phyloP scores from a whole-genome alignment of 2,113 vertebrate species.

The Notarius lentiginosus region DNA sequence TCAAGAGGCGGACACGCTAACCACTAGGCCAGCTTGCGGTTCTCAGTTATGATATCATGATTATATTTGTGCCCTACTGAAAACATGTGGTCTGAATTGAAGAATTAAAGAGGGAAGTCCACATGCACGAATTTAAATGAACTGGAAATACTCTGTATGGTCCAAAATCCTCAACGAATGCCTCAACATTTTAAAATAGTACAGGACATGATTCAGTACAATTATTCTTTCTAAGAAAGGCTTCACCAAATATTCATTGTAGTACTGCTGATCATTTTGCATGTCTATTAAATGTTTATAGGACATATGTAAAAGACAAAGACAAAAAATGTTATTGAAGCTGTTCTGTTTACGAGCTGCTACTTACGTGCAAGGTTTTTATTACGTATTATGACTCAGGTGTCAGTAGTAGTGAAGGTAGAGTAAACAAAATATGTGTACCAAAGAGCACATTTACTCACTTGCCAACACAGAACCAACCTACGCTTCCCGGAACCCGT shows the following conservation, averaged over 20 bases:
- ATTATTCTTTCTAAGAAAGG: neutral
- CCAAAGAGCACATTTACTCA: conserved; percentile 34
- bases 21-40: too few relatives aligned
- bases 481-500: conserved; percentile 34
- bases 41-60: neutral
- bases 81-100: neutral
- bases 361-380: neutral
- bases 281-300: neutral
- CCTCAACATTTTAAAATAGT: neutral
- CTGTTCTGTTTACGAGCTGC: neutral
- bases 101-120: too few relatives aligned
- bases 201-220: neutral
- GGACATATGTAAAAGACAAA: neutral
- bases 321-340: neutral
- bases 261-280: neutral
- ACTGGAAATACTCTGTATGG: neutral
- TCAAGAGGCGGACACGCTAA: too few relatives aligned
- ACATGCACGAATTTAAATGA: too few relatives aligned
- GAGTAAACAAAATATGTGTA: conserved; percentile 36
- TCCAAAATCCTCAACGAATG: neutral
- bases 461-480: conserved; percentile 27
- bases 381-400: conserved; percentile 4
- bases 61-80: neutral
- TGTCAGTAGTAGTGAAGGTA: conserved; percentile 28
- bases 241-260: neutral